Base-by-base conservation (phyloP, 1,140 invertebrate species). In the Drosophila ercepeae region DNA sequence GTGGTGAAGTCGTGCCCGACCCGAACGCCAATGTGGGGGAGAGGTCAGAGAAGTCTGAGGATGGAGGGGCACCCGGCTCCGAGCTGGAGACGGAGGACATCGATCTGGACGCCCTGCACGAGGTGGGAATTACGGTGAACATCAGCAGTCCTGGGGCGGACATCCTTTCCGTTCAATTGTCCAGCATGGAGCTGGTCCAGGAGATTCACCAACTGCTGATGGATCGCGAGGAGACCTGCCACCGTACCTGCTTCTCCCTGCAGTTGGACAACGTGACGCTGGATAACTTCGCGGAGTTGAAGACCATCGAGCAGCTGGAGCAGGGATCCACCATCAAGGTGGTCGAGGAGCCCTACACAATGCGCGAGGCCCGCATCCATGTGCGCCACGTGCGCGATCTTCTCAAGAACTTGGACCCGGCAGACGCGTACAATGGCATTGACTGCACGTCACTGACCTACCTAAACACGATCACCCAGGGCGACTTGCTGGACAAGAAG, bases 201-300 rank as follows among this genome's bases (percentile, higher is more conserved):
- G 99, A 99, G 93, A 99, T 99, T 49, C 98, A 99, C 91, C 98
- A 99, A 92, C 93, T 99, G 48, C 92, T 99, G 6, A 99, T 99
- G 97, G 98, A 99, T 91, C 93, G 98, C 27, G 98, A 99, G 92
- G 98, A 99, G 89, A 99, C 98, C 0, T 99, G 98, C 89, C 98
- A 99, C 86, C 93, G 98, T 19, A 99, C 99, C 1, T 99, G 98
- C 90, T 99, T 99, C 91, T 98, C 98, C 0, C 93, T 99, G 6
- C 98, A 99, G 92, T 92, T 99, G 4, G 97, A 99, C 88, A 97
- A 97, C 7, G 95, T 95, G 48, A 98, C 97, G 3, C 92, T 99
- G 39, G 99, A 99, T 91, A 99, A 99, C 92, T 99, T 99, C 93
- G 97, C 98, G 7, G 99, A 99, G 92, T 91, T 99, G 19, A 99